Percentiles rank a stretch among this genome's conserved stretches.
phyloP scores from a whole-genome alignment of 2,113 vertebrate species.

The Siniperca chuatsi region DNA sequence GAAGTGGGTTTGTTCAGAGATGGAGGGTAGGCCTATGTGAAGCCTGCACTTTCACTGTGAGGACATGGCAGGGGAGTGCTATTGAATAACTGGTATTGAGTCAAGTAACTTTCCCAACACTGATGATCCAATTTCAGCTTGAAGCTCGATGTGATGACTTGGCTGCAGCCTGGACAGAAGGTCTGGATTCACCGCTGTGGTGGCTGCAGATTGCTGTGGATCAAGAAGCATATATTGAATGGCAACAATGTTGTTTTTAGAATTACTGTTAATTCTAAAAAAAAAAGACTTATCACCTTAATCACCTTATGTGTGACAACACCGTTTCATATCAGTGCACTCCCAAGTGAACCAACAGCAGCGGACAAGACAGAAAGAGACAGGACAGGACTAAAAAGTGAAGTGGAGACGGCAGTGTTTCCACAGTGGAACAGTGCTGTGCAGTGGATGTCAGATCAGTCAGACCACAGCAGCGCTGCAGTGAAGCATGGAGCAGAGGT shows the following conservation, averaged over 20 bases:
- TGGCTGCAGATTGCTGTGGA: not conserved
- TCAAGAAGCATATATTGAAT: not conserved
- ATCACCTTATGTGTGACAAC: not conserved
- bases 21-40: too few relatives aligned
- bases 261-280: not conserved
- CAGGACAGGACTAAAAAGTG: not conserved
- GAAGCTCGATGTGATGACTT: not conserved
- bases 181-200: not conserved
- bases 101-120: too few relatives aligned
- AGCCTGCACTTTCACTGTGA: too few relatives aligned
- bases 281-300: too few relatives aligned
- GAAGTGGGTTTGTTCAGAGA: too few relatives aligned
- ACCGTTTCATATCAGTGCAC: not conserved
- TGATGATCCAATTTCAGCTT: not conserved
- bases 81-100: too few relatives aligned
- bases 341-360: not conserved
- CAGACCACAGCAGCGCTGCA: slow-evolving; percentile 59
- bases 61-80: too few relatives aligned
- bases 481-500: slow-evolving; percentile 55
- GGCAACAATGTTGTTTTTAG: not conserved
- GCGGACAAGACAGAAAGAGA: not conserved
- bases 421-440: slow-evolving; percentile 63
- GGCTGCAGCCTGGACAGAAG: not conserved
- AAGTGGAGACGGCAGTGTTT: slow-evolving; percentile 30
- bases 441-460: slow-evolving; percentile 44